These are phyloP conservation scores for Bibio marci DNA, from an alignment of 2,888 invertebrate species.

Conservation along the genomic window DNA sequence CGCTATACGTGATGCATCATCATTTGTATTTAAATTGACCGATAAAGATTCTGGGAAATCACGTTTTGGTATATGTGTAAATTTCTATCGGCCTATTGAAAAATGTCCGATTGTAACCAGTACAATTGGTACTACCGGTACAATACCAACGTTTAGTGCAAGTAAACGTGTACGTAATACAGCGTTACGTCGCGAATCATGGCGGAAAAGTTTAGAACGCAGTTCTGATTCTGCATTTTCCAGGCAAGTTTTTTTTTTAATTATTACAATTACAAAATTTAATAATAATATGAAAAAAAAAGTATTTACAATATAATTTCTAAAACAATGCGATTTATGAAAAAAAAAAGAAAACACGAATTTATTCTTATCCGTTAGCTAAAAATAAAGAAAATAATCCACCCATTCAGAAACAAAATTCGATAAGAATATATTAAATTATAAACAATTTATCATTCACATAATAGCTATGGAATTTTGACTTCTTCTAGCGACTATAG, in stretches of 20 bases:
- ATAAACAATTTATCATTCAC: no score
- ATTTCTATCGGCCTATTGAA: conserved; percentile 90
- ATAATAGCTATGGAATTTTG: conserved; percentile 28
- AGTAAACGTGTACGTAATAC: conserved; percentile 26
- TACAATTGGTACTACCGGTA: conserved; percentile 12
- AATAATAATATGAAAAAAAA: not conserved
- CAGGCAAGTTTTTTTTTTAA: conserved; percentile 42
- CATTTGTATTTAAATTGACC: conserved; percentile 95
- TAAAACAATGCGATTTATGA: not conserved
- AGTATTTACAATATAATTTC: not conserved
- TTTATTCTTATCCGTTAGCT: not conserved
- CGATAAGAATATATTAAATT: not conserved
- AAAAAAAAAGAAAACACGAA: not conserved
- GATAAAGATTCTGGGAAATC: conserved; percentile 96
- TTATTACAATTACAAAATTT: not conserved
- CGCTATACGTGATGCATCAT: conserved; percentile 74
- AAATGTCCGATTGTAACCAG: conserved; percentile 35
- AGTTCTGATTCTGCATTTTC: conserved; percentile 87
- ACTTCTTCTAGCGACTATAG: conserved; percentile 70
- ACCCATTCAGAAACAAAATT: no score
- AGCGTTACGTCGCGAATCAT: conserved; percentile 64
- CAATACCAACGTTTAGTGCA: conserved; percentile 2
- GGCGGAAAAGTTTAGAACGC: conserved; percentile 83
- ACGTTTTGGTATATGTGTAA: conserved; percentile 93
- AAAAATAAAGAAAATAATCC: no score